Evolutionary conservation across 2,888 invertebrate species (phyloP), one percentile per base, ranked within the genome.

Genomic region (Gerris lacustris): DNA sequence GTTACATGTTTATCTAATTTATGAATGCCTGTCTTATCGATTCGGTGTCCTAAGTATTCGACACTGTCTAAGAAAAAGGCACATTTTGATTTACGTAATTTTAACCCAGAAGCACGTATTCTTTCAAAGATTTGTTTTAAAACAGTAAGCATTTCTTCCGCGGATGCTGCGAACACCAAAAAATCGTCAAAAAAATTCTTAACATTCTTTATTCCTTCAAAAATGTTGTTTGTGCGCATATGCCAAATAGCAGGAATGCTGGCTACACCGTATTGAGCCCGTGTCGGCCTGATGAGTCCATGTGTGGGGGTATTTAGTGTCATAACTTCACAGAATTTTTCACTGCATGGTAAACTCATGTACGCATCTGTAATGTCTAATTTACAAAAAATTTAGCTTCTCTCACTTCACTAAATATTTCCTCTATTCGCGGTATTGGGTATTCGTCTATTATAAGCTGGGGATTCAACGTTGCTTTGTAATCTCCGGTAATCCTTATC

Each of bases 231-330:
- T 55, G 55, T 11, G 55, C 72, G 70, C 0, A 73, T 70, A 17
- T 74, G 73, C 75, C 75, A 74, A 31, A 75, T 72, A 7, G 74
- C 73, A 31, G 75, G 74, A 67, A 75, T 75, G 63, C 73, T 75
- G 5, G 74, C 75, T 18, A 73, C 73, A 31, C 72, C 72, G 66
- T 67, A 67, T 31, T 68, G 67, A 44, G 69, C 69, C 17, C 68
- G 68, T 17, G 63, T 68, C 11, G 71, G 71, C 66, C 63, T 66
- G 43, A 73, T 55, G 45, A 72, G 64, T 31, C 73, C 73, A 70
- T 72, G 74, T 6, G 74, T 73, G 11, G 72, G 72, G n/a, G 74
- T 74, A 45, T 67, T 75, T 67, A 69, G 69, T 31, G 71, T 71
- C 71, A 71, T 69, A n/a, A 67, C 69, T 43, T 70, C 64, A 68